Evolutionary conservation across 2,797 vertebrate species (phyloP).

Genomic region (Micrastur ruficollis): DNA sequence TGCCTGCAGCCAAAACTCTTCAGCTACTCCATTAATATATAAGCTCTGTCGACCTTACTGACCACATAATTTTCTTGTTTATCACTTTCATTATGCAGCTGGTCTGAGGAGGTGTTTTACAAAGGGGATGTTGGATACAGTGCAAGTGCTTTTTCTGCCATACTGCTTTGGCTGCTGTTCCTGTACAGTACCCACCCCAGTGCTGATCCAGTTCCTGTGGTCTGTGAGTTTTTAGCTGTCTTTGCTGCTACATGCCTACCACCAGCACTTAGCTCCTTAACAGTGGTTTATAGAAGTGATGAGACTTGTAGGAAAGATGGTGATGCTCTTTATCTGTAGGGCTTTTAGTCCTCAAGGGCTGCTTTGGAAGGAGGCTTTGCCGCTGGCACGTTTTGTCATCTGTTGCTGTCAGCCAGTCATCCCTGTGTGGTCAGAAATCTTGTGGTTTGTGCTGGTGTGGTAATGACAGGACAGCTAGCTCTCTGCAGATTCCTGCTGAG

Average conservation of each 20-base stretch:
- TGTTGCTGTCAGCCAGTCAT: background rate
- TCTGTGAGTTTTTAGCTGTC: background rate
- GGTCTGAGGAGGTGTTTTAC: background rate
- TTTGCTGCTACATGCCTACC: background rate
- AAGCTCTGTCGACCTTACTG: background rate
- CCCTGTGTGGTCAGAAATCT: background rate
- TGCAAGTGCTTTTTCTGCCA: background rate
- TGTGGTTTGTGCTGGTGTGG: background rate
- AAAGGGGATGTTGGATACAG: background rate
- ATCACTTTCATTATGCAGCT: background rate
- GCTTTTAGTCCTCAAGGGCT: background rate
- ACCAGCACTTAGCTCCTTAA: background rate
- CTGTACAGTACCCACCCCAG: too few species aligned
- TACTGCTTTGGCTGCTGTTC: background rate
- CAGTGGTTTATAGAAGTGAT: background rate
- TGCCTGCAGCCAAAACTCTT: background rate
- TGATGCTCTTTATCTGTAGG: background rate
- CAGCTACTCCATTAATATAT: background rate
- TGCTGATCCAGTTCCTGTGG: background rate
- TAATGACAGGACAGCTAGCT: background rate
- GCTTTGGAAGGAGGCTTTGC: background rate
- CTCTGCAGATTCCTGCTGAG: background rate
- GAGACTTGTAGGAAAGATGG: background rate
- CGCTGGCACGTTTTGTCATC: background rate
- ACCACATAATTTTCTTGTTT: background rate